These are phyloP conservation scores for Diplodus puntazzo DNA, from an alignment of 2,797 vertebrate species.

Conservation along the genomic window DNA sequence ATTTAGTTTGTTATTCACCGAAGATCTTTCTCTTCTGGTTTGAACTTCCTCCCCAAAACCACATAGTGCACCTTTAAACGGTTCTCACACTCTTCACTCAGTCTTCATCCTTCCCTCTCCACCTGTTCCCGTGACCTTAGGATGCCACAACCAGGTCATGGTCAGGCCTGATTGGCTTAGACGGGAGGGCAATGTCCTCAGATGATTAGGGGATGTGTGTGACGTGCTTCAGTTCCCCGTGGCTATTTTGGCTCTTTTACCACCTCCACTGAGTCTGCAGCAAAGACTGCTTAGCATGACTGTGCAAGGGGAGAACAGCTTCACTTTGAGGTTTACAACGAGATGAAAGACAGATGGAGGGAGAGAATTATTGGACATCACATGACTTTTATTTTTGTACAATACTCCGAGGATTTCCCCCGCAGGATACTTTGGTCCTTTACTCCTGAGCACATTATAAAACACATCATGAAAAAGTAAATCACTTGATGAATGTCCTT, in stretches of 20 bases:
- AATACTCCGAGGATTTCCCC: slow-evolving; percentile 34
- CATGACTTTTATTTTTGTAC: slow-evolving; percentile 54
- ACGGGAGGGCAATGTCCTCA: slow-evolving; percentile 48
- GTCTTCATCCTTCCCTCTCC: not conserved
- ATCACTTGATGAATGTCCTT: slow-evolving; percentile 41
- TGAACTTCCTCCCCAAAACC: too few relatives aligned
- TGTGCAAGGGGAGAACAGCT: slow-evolving; percentile 4
- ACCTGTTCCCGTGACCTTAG: slow-evolving; percentile 31
- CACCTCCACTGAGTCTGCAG: slow-evolving; percentile 6
- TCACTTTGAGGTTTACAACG: slow-evolving; percentile 30
- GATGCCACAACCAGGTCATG: slow-evolving; percentile 40
- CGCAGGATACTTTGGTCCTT: slow-evolving; percentile 39
- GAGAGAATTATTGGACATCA: slow-evolving; percentile 33
- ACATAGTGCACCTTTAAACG: too few relatives aligned
- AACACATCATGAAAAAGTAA: slow-evolving; percentile 45
- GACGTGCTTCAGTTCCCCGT: slow-evolving; percentile 25
- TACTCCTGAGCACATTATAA: slow-evolving; percentile 37
- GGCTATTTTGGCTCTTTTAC: slow-evolving; percentile 20
- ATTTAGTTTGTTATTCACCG: too few relatives aligned
- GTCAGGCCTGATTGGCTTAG: slow-evolving; percentile 67
- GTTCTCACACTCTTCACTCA: not conserved
- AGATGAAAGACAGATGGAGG: slow-evolving; percentile 42
- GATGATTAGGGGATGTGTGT: slow-evolving; percentile 56
- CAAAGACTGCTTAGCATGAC: slow-evolving; percentile 24
- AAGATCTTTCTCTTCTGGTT: too few relatives aligned